phyloP scores from a whole-genome alignment of 1,140 invertebrate genomes.

The Drosophila nebulosa region DNA sequence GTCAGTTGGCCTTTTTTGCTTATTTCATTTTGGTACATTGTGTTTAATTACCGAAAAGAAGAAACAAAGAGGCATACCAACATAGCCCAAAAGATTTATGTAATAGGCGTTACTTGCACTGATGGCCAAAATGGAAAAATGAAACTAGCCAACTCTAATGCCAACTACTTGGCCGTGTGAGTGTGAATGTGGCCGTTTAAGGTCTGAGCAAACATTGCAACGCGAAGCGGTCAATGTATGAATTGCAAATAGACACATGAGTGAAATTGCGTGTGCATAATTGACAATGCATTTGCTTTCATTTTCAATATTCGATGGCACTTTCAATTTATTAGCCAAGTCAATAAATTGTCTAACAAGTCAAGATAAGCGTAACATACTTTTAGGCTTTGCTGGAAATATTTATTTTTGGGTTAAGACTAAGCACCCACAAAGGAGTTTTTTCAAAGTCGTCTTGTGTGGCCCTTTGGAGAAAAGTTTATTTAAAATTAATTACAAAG shows the following conservation, averaged over 20 bases:
- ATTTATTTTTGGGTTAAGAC: too few species aligned
- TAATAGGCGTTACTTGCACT: slow-evolving; percentile 36
- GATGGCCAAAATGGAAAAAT: background rate
- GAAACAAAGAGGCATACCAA: slow-evolving; percentile 8
- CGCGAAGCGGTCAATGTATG: slow-evolving; percentile 48
- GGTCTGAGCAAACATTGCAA: slow-evolving; percentile 6
- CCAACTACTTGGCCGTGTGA: background rate
- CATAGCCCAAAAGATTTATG: slow-evolving; percentile 28
- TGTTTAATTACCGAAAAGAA: slow-evolving; percentile 46
- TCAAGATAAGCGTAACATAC: slow-evolving; percentile 9
- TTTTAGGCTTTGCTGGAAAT: background rate
- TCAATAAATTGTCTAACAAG: background rate
- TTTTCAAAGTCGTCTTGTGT: too few species aligned
- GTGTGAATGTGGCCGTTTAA: background rate
- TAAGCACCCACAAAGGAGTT: too few species aligned
- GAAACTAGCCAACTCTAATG: background rate
- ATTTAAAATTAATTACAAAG: too few species aligned
- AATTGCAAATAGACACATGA: slow-evolving; percentile 50
- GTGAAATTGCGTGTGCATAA: slow-evolving; percentile 37
- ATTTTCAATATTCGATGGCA: slow-evolving; percentile 7
- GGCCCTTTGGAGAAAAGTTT: too few species aligned
- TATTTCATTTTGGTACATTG: slow-evolving; percentile 27
- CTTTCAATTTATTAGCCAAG: slow-evolving; percentile 7
- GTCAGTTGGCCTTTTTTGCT: background rate
- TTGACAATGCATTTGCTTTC: slow-evolving; percentile 24